These are phyloP conservation scores for Eupithecia abbreviata DNA, from an alignment of 2,888 invertebrate species.

Conservation along the genomic window DNA sequence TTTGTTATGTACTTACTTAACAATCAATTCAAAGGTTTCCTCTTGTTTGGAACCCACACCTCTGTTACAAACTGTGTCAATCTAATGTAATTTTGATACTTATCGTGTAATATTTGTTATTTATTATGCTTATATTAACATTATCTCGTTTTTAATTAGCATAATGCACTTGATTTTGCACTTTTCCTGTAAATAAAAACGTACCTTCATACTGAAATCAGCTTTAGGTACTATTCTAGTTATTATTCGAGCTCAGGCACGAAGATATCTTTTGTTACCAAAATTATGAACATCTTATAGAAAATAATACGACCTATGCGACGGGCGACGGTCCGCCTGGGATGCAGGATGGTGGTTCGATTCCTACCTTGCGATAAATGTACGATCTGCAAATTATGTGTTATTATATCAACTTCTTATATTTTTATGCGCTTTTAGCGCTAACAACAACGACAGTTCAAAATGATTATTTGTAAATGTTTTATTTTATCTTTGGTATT, in stretches of 20 bases:
- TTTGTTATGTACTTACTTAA: too few species aligned
- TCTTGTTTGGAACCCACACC: neutral
- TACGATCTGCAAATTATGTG: too few species aligned
- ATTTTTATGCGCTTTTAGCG: neutral
- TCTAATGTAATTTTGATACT: neutral
- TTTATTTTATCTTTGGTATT: neutral
- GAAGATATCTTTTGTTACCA: neutral
- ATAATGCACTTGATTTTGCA: neutral
- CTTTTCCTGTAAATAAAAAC: neutral
- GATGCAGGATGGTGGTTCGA: too few species aligned
- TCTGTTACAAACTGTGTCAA: neutral
- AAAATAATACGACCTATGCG: neutral
- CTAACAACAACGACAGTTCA: neutral
- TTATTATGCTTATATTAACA: neutral
- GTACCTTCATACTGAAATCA: neutral
- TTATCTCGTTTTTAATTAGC: neutral
- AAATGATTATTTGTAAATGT: neutral
- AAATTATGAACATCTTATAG: neutral
- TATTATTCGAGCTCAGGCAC: neutral
- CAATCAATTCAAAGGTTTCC: neutral
- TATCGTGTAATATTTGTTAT: neutral
- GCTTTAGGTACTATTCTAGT: neutral
- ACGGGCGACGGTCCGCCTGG: too few species aligned
- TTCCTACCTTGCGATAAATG: too few species aligned
- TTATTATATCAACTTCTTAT: too few species aligned